These are phyloP conservation scores for Disparrhopalites patrizii DNA, from an alignment of 2,888 invertebrate genomes.

Conservation along the genomic window DNA sequence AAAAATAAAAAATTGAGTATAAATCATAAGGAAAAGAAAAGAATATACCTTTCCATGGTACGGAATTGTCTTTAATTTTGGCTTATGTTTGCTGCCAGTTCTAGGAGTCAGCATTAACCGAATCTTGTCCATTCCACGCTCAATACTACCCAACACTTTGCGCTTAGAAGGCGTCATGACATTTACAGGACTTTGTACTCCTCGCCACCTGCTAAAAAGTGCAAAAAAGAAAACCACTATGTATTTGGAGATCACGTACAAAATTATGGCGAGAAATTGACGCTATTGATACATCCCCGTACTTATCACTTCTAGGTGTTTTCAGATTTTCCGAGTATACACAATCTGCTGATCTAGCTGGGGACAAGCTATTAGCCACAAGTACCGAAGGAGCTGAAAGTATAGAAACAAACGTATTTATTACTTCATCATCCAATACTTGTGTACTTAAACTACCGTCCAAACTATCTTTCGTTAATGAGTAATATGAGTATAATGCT, in stretches of 20 bases:
- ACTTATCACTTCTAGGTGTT: conserved; percentile 48
- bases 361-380: conserved; percentile 49
- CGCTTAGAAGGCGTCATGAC: conserved; percentile 55
- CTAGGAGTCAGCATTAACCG: conserved; percentile 67
- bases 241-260: neutral
- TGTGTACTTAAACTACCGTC: neutral
- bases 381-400: conserved; percentile 1
- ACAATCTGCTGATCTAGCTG: conserved; percentile 55
- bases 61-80: conserved; percentile 38
- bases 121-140: conserved; percentile 64
- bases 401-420: neutral
- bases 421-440: neutral
- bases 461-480: neutral
- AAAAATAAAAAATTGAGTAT: neutral
- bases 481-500: neutral
- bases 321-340: conserved; percentile 52
- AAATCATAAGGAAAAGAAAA: neutral
- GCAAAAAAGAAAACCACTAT: neutral
- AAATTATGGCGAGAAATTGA: too few relatives aligned
- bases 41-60: conserved; percentile 27
- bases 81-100: conserved; percentile 45
- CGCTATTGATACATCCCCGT: conserved; percentile 11
- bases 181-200: conserved; percentile 10
- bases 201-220: conserved; percentile 27
- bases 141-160: conserved; percentile 66